Percentiles rank a stretch among this genome's conserved stretches.
Evolutionary conservation across 2,113 vertebrate genomes (phyloP).

Genomic region (Ceyx margarethae): DNA sequence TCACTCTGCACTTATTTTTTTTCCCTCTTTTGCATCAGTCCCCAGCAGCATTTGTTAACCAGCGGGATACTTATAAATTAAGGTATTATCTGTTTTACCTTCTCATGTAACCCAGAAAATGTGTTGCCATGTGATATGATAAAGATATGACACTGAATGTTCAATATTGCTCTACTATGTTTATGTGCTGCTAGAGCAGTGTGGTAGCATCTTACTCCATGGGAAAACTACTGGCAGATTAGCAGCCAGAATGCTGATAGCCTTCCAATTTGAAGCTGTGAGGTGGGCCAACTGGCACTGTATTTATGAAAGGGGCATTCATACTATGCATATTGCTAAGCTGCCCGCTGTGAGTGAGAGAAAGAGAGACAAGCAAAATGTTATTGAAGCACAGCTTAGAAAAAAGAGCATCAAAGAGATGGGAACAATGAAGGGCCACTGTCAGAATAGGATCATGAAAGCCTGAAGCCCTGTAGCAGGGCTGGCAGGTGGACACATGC

Average conservation of each 20-base stretch:
- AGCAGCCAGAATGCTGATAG: slow-evolving; percentile 6
- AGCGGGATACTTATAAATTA: not conserved
- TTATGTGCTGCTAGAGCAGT: not conserved
- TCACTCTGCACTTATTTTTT: not conserved
- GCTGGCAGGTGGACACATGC: slow-evolving; percentile 20
- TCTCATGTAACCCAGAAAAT: not conserved
- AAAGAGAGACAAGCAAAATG: slow-evolving; percentile 19
- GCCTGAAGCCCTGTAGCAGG: slow-evolving; percentile 38
- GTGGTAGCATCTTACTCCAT: not conserved
- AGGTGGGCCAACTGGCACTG: slow-evolving; percentile 12
- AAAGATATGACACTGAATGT: not conserved
- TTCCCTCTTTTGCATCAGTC: not conserved
- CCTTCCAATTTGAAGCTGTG: slow-evolving; percentile 13
- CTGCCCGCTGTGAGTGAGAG: slow-evolving; percentile 28
- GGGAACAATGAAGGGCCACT: not conserved
- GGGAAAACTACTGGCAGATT: not conserved
- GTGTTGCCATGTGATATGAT: not conserved
- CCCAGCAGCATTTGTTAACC: not conserved
- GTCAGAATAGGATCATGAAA: slow-evolving; percentile 16
- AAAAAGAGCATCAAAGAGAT: slow-evolving; percentile 40
- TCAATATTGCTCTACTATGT: not conserved
- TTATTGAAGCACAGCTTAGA: slow-evolving; percentile 40
- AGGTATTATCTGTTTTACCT: not conserved
- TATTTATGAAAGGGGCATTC: slow-evolving; percentile 19
- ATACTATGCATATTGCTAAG: not conserved